Evolutionary conservation across 1,140 invertebrate genomes (phyloP).

Genomic region (Diorhabda carinulata): DNA sequence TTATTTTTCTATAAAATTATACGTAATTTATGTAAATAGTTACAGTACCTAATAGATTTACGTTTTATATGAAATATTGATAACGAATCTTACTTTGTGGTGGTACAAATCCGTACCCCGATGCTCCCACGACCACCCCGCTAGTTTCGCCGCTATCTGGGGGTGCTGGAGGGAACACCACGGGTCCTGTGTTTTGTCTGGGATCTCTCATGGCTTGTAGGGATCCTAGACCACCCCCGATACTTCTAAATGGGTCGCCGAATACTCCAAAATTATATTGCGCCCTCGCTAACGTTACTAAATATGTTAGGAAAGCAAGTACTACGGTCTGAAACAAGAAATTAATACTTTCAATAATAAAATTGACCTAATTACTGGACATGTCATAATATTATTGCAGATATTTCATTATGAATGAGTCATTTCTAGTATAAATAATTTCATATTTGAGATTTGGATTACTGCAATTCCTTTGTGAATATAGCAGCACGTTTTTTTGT

Average conservation of each 20-base stretch:
- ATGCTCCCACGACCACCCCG: conserved; percentile 67
- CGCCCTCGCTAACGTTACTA: conserved; percentile 35
- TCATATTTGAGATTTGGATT: no score
- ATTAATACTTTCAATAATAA: not conserved
- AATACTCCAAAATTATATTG: conserved; percentile 30
- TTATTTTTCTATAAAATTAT: no score
- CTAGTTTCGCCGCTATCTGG: conserved; percentile 61
- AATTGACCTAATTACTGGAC: not conserved
- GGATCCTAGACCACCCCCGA: conserved; percentile 36
- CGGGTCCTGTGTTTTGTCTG: conserved; percentile 57
- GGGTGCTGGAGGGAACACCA: conserved; percentile 65
- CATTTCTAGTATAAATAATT: no score
- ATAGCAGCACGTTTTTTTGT: no score
- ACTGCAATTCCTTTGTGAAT: no score
- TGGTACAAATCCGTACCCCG: conserved; percentile 70
- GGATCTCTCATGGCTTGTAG: conserved; percentile 40
- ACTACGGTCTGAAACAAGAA: conserved; percentile 34
- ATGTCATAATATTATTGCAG: not conserved
- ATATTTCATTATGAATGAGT: no score
- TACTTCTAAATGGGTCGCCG: conserved; percentile 32
- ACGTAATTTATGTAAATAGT: no score
- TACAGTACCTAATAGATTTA: not conserved
- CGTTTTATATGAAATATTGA: not conserved
- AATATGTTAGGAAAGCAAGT: conserved; percentile 34
- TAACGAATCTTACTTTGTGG: conserved; percentile 56